A percentile compares a stretch with the other conserved stretches of the same genome.
Evolutionary conservation across 2,888 invertebrate genomes (phyloP).

Genomic region (Volucella bombylans): DNA sequence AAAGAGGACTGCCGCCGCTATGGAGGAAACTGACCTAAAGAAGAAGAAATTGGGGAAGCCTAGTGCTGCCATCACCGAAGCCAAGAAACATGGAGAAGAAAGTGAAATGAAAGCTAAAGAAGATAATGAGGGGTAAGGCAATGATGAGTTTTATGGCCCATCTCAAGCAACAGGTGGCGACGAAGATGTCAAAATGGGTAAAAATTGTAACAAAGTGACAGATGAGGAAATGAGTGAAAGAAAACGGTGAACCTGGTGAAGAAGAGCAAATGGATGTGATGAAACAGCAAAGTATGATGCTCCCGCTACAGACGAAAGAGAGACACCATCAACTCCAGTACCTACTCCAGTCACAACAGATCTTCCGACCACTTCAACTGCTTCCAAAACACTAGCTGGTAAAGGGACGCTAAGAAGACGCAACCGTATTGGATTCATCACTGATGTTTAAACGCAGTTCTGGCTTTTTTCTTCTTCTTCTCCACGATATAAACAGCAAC

Average conservation of each 20-base stretch:
- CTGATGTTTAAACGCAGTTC: conserved; percentile 77
- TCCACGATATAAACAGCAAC: conserved; percentile 50
- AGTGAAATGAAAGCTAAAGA: conserved; percentile 83
- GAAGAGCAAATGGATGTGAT: conserved; percentile 79
- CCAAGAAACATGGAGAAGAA: conserved; percentile 82
- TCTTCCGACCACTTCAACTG: conserved; percentile 81
- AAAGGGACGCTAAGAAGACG: conserved; percentile 81
- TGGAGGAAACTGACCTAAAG: conserved; percentile 82
- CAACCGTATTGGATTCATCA: conserved; percentile 81
- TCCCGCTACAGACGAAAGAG: conserved; percentile 76
- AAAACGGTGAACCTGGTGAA: conserved; percentile 75
- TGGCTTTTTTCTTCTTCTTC: conserved; percentile 47
- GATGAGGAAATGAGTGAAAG: conserved; percentile 75
- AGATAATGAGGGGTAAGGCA: conserved; percentile 77
- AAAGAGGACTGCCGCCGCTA: conserved; percentile 82
- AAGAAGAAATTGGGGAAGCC: conserved; percentile 83
- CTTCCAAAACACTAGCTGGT: conserved; percentile 76
- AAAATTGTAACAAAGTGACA: conserved; percentile 81
- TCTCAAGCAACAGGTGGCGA: conserved; percentile 83
- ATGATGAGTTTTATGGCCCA: conserved; percentile 82
- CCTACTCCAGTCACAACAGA: conserved; percentile 75
- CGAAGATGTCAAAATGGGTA: conserved; percentile 83
- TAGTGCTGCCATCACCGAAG: conserved; percentile 78
- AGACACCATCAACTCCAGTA: conserved; percentile 76
- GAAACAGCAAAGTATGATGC: conserved; percentile 75